phyloP scores from a whole-genome alignment of 2,888 invertebrate genomes.

The Atherix ibis region DNA sequence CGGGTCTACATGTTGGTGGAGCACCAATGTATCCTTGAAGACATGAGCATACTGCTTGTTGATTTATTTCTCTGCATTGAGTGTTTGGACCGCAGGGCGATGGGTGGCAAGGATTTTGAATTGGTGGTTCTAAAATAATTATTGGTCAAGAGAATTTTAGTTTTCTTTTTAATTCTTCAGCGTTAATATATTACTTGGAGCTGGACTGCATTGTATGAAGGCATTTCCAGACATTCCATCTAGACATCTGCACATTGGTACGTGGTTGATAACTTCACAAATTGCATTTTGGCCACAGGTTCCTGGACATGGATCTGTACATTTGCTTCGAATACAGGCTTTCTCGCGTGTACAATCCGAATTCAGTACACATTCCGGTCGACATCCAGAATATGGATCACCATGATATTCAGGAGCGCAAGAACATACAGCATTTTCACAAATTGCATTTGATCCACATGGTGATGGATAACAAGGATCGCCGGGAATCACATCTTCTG shows the following conservation, averaged over 20 bases:
- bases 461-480: slow-evolving; percentile 49
- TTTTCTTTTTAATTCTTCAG: slow-evolving; percentile 14
- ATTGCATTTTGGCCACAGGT: slow-evolving; percentile 59
- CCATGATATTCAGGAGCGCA: slow-evolving; percentile 50
- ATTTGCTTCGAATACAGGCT: slow-evolving; percentile 55
- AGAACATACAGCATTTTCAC: slow-evolving; percentile 44
- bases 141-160: slow-evolving; percentile 4
- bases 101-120: slow-evolving; percentile 52
- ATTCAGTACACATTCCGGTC: slow-evolving; percentile 53
- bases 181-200: slow-evolving; percentile 21
- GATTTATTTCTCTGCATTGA: slow-evolving; percentile 46
- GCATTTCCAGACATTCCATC: slow-evolving; percentile 50
- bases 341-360: slow-evolving; percentile 52
- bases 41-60: slow-evolving; percentile 52
- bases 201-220: slow-evolving; percentile 47
- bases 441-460: slow-evolving; percentile 46
- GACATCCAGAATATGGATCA: slow-evolving; percentile 53
- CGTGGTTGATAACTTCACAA: slow-evolving; percentile 62
- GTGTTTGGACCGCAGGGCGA: slow-evolving; percentile 63
- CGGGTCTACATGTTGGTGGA: slow-evolving; percentile 55
- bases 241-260: slow-evolving; percentile 58
- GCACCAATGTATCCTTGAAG: slow-evolving; percentile 50
- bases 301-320: slow-evolving; percentile 60
- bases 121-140: slow-evolving; percentile 14
- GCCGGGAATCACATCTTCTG: slow-evolving; percentile 19